phyloP scores from a whole-genome alignment of 37 sponge, comb jelly and placozoan genomes.

The Ephydatia muelleri region DNA sequence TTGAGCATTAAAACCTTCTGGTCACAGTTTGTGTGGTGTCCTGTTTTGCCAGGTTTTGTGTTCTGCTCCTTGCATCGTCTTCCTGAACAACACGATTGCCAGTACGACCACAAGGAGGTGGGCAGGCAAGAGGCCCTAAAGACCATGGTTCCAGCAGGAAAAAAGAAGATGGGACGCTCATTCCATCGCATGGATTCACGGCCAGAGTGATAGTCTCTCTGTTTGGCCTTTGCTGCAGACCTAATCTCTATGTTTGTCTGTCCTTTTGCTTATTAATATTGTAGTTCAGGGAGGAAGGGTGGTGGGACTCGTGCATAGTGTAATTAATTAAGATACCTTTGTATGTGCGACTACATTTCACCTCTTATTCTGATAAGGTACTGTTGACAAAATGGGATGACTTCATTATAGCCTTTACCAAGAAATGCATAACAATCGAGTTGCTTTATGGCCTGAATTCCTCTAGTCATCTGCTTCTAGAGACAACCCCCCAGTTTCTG shows the following conservation, averaged over 20 bases:
- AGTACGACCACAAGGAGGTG: constrained; percentile 79
- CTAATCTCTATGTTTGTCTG: background rate
- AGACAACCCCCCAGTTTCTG: constrained; percentile 32
- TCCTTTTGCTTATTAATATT: too few species aligned
- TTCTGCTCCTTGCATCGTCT: constrained; percentile 83
- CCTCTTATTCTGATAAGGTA: too few species aligned
- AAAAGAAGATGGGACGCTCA: constrained; percentile 76
- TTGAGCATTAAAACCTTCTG: background rate
- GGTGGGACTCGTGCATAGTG: too few species aligned
- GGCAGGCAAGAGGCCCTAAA: constrained; percentile 70
- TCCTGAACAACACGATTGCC: constrained; percentile 80
- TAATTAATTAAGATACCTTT: too few species aligned
- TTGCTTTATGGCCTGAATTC: too few species aligned
- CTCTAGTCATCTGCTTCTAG: background rate
- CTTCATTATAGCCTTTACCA: too few species aligned
- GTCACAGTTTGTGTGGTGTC: background rate
- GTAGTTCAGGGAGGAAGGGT: too few species aligned
- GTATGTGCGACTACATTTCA: too few species aligned
- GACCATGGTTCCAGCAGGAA: constrained; percentile 66
- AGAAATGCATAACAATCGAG: too few species aligned
- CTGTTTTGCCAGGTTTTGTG: constrained; percentile 52
- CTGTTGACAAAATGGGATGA: too few species aligned
- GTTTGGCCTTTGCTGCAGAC: background rate
- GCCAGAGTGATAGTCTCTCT: constrained; percentile 36
- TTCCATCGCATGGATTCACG: constrained; percentile 84